Evolutionary conservation across 2,113 vertebrate genomes (phyloP), one percentile per base, ranked within the genome.

Genomic region (Oryzias woworae): DNA sequence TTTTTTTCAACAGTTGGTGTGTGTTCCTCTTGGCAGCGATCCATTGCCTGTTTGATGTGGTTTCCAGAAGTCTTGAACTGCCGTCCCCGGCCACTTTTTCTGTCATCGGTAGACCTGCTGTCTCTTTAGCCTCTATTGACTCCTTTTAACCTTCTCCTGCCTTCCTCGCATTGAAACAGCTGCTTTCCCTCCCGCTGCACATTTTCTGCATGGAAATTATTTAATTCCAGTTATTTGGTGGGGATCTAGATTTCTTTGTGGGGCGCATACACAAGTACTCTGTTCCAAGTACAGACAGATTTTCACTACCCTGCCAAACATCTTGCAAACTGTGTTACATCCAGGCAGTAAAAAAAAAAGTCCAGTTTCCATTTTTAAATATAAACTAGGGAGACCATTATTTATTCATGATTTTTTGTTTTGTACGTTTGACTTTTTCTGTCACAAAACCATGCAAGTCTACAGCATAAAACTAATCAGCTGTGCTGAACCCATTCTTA

Each of bases 101-200:
- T 93, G 85, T 92, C 93, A 93, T 93, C 90, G 88, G 87, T 87
- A 88, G 92, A 91, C 89, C 89, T 89, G 82, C 91, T 90, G 88
- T 88, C 87, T 91, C 80, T 88, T 88, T 88, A 90, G 85, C 74
- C 81, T 88, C 83, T 83, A 89, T 90, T 80, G 87, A 93, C 92
- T 94, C 91, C 91, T 81, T 87, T 94, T 95, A 95, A 92, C 89
- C 93, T 86, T 78, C 81, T 90, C 75, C 74, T 90, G 83, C 83
- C 87, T 89, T 82, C 80, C 42, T 83, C 82, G 70, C 85, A 58
- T 77, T 62, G 80, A 71, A 88, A 87, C 91, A 92, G 92, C 88
- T 92, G 90, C 82, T 89, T 84, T 76, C 78, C 73, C 81, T 80
- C 81, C 67, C 53, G 51, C 65, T 81, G 67, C 73, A 57, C 79